Percentiles rank a stretch among this genome's conserved stretches.
These are phyloP conservation scores for Dolichomitus sp. DNA, from an alignment of 2,888 invertebrate genomes.

Conservation along the genomic window DNA sequence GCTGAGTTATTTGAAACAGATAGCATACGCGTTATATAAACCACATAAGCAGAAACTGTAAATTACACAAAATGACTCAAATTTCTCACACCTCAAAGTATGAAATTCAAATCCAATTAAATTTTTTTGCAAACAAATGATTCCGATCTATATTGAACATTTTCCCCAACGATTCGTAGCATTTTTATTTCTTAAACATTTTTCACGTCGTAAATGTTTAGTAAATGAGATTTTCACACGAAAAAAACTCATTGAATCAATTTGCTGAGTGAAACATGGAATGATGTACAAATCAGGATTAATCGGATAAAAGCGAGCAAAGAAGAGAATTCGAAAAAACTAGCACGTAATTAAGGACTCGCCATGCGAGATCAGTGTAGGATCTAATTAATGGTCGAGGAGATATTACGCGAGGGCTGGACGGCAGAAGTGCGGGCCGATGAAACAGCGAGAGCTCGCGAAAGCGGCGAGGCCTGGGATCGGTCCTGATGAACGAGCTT, in stretches of 20 bases:
- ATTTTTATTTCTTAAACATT: no score
- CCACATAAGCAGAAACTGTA: no score
- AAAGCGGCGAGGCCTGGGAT: slow-evolving; percentile 35
- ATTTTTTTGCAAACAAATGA: no score
- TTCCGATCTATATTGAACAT: no score
- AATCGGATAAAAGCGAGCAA: slow-evolving; percentile 7
- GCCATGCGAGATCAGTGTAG: slow-evolving; percentile 61
- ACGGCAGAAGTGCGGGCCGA: slow-evolving; percentile 19
- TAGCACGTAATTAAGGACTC: slow-evolving; percentile 50
- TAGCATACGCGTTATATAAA: not conserved
- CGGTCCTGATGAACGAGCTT: slow-evolving; percentile 73
- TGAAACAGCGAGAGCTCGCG: slow-evolving; percentile 28
- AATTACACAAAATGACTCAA: no score
- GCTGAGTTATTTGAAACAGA: not conserved
- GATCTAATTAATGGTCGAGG: slow-evolving; percentile 67
- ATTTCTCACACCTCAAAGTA: no score
- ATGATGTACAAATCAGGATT: slow-evolving; percentile 1
- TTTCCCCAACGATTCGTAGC: not conserved
- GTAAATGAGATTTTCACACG: not conserved
- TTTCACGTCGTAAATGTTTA: not conserved
- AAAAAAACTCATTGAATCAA: slow-evolving; percentile 5
- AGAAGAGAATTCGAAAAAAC: slow-evolving; percentile 6
- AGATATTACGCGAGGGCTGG: slow-evolving; percentile 17
- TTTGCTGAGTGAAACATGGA: not conserved
- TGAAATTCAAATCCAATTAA: no score